Evolutionary conservation across 2,797 vertebrate genomes (phyloP).

Genomic region (Merluccius polli): DNA sequence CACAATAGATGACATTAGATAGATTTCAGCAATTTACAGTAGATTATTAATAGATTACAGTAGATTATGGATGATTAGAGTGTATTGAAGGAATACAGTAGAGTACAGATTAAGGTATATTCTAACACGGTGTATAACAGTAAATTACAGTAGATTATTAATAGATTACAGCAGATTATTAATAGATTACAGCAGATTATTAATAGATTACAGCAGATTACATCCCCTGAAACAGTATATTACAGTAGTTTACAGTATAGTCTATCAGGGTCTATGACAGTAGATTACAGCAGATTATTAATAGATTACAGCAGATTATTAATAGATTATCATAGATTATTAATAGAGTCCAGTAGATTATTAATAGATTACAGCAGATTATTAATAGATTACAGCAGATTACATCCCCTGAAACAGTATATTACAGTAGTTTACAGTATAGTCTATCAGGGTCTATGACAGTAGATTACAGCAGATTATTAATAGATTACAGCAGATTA

Average conservation of each 20-base stretch:
- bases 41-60: background rate
- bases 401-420: no score
- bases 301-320: background rate
- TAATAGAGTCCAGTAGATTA: background rate
- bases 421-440: background rate
- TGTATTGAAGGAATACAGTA: background rate
- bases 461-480: background rate
- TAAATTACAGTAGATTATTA: background rate
- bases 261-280: background rate
- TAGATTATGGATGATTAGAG: slow-evolving; percentile 10
- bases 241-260: background rate
- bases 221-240: no score
- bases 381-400: no score
- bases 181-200: background rate
- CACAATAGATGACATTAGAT: background rate
- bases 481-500: background rate
- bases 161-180: no score
- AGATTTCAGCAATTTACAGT: no score
- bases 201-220: background rate
- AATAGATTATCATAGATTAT: background rate
- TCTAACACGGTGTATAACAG: no score
- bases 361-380: background rate
- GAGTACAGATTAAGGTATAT: background rate
- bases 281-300: background rate
- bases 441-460: background rate